These are phyloP conservation scores for Chondrosia reniformis DNA, from an alignment of 37 sponge, comb jelly and placozoan species.

Conservation along the genomic window DNA sequence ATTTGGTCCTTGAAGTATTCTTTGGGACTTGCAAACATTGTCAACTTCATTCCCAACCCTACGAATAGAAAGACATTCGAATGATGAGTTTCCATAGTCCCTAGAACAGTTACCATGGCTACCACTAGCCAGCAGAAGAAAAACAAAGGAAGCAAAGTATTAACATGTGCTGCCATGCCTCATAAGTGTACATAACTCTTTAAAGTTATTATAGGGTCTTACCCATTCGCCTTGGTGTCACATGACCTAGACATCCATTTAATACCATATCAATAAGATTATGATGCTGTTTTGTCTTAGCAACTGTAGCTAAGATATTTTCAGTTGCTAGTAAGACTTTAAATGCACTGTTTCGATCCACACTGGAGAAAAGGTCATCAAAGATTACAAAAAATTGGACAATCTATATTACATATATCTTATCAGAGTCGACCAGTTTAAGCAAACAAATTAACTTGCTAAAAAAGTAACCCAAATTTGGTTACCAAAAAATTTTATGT, in stretches of 20 bases:
- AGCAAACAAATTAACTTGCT: no score
- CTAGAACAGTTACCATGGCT: no score
- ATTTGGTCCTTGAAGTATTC: conserved; percentile 28
- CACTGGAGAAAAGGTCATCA: background rate
- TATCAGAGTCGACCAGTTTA: no score
- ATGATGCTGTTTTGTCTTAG: background rate
- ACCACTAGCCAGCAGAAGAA: no score
- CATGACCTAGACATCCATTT: conserved; percentile 12
- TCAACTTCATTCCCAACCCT: conserved; percentile 53
- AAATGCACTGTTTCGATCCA: conserved; percentile 12
- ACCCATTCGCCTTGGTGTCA: conserved; percentile 9
- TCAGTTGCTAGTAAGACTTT: conserved; percentile 9
- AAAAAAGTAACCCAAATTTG: no score
- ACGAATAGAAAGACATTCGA: no score
- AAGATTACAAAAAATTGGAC: no score
- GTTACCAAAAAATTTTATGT: no score
- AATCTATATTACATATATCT: no score
- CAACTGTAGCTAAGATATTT: conserved; percentile 18
- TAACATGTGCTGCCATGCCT: background rate
- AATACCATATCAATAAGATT: conserved; percentile 8
- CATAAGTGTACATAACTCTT: background rate
- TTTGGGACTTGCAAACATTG: conserved; percentile 45
- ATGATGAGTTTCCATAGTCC: no score
- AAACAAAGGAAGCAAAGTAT: no score
- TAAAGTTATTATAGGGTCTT: background rate